Conservation (phyloP, 1,140 invertebrate species). For the Stegodyphus dumicola region DNA sequence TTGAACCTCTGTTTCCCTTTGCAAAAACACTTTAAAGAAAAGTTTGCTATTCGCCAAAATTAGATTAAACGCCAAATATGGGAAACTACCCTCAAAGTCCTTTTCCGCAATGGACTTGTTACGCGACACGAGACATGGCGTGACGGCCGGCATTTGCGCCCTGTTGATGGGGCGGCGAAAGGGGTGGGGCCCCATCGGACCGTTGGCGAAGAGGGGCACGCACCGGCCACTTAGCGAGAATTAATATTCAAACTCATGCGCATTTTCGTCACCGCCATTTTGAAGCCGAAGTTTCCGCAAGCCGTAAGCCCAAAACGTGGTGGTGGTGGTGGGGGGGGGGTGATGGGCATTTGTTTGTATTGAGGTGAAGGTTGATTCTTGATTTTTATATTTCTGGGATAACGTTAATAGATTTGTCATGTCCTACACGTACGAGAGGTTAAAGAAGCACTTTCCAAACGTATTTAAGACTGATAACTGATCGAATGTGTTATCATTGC, state of each 20-base stretch:
- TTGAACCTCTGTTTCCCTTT: background rate
- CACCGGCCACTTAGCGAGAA: slow-evolving; percentile 50
- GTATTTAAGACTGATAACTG: too few species aligned
- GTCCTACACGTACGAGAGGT: too few species aligned
- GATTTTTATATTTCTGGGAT: too few species aligned
- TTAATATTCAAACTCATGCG: slow-evolving; percentile 49
- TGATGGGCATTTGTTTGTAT: background rate
- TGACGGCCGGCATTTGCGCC: slow-evolving; percentile 50
- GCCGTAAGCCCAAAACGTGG: background rate
- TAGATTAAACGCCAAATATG: slow-evolving; percentile 23
- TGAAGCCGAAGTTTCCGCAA: background rate
- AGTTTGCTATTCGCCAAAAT: background rate
- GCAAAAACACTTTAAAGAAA: background rate
- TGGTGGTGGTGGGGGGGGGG: too few species aligned
- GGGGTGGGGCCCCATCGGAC: slow-evolving; percentile 46
- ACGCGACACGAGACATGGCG: slow-evolving; percentile 58
- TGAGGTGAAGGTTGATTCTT: too few species aligned
- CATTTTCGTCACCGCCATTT: background rate
- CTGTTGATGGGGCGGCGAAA: slow-evolving; percentile 60
- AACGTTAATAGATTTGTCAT: too few species aligned
- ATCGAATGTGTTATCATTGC: too few species aligned
- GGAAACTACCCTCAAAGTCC: background rate
- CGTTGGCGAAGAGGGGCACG: slow-evolving; percentile 19
- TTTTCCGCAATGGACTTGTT: slow-evolving; percentile 50
- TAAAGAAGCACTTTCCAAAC: too few species aligned